A percentile compares a stretch with the other conserved stretches of the same genome.
phyloP scores from a whole-genome alignment of 2,797 vertebrate genomes.

The Acrossocheilus fasciatus region DNA sequence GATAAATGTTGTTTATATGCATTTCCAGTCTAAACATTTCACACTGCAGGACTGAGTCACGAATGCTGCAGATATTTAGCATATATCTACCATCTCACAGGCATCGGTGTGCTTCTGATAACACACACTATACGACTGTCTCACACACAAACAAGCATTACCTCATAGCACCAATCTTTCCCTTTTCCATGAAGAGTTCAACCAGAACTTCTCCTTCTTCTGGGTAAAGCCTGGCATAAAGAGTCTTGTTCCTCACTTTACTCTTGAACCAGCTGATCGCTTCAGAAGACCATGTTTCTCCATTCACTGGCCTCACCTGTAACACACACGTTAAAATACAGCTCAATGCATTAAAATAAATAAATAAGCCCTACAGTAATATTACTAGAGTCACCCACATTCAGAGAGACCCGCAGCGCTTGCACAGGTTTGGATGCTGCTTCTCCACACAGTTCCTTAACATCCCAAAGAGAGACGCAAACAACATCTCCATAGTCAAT shows the following conservation, averaged over 20 bases:
- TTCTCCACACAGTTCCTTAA: slow-evolving; percentile 69
- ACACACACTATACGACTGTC: too few relatives aligned
- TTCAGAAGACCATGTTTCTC: slow-evolving; percentile 73
- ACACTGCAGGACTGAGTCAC: too few relatives aligned
- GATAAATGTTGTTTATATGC: too few relatives aligned
- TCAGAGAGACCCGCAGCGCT: slow-evolving; percentile 76
- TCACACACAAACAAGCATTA: slow-evolving; percentile 48
- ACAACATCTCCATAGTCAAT: slow-evolving; percentile 77
- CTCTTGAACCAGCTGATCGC: slow-evolving; percentile 77
- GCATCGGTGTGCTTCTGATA: too few relatives aligned
- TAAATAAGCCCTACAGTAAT: background rate
- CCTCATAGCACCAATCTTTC: slow-evolving; percentile 81
- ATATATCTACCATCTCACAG: background rate
- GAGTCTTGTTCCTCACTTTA: slow-evolving; percentile 72
- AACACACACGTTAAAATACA: background rate
- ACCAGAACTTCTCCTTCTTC: slow-evolving; percentile 66
- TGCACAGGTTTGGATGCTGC: slow-evolving; percentile 71
- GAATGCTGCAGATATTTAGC: too few relatives aligned
- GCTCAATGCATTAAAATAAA: background rate
- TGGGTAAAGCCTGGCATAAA: slow-evolving; percentile 77
- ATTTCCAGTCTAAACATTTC: too few relatives aligned
- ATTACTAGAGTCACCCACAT: slow-evolving; percentile 66
- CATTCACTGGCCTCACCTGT: slow-evolving; percentile 76
- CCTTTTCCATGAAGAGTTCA: slow-evolving; percentile 81
- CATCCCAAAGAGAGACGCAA: slow-evolving; percentile 68